Percentiles rank a stretch among this genome's conserved stretches.
Evolutionary conservation across 2,888 invertebrate genomes (phyloP).

Genomic region (Eucera pruinosa): DNA sequence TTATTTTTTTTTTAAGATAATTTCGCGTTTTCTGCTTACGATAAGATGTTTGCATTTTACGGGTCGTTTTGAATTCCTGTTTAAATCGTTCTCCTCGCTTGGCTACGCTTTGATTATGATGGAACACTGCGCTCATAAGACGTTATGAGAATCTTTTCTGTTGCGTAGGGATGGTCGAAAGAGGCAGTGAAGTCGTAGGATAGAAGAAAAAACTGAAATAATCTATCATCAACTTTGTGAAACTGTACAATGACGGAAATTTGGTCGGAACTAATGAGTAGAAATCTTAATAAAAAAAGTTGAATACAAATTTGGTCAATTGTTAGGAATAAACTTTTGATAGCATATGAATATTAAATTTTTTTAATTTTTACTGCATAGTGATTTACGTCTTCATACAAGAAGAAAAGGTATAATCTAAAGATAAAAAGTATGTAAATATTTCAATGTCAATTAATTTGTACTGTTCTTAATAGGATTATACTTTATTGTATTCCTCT

Average conservation of each 20-base stretch:
- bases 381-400: not conserved
- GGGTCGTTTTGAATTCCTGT: constrained; percentile 16
- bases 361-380: no score
- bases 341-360: not conserved
- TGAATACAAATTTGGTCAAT: constrained; percentile 1
- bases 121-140: constrained; percentile 10
- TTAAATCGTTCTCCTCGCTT: constrained; percentile 32
- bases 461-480: not conserved
- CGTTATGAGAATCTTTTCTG: constrained; percentile 29
- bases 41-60: not conserved
- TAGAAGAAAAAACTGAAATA: constrained; percentile 1
- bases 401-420: not conserved
- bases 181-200: constrained; percentile 13
- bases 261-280: not conserved
- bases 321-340: not conserved
- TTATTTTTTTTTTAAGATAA: not conserved
- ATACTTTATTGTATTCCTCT: not conserved
- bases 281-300: not conserved
- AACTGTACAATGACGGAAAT: not conserved
- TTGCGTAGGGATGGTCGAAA: constrained; percentile 16
- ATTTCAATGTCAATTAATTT: not conserved
- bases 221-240: not conserved
- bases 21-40: not conserved
- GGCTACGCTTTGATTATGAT: constrained; percentile 21
- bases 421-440: not conserved